Evolutionary conservation across 2,113 vertebrate genomes (phyloP).

Genomic region (Chaetura pelagica): DNA sequence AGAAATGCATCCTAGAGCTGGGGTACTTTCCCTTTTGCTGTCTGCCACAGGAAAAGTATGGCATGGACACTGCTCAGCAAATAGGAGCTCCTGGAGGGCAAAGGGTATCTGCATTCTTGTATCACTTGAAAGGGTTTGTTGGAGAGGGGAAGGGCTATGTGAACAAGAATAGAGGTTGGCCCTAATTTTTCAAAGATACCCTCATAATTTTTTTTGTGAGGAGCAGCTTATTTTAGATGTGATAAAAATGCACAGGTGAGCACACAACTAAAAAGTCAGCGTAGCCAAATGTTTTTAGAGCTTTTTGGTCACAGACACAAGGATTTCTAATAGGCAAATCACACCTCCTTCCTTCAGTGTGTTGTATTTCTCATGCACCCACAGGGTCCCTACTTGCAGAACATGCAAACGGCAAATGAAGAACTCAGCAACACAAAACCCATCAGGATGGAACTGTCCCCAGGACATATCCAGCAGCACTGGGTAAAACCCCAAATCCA

Average conservation of each 20-base stretch:
- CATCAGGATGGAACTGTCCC: fast-evolving
- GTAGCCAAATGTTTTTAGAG: neutral
- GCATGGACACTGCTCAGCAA: neutral
- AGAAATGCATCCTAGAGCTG: neutral
- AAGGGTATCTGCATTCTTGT: fast-evolving
- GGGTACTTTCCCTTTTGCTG: neutral
- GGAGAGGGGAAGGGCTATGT: neutral
- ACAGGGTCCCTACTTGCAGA: neutral
- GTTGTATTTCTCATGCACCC: neutral
- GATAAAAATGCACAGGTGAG: neutral
- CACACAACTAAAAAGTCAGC: neutral
- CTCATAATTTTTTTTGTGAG: neutral
- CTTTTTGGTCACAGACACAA: neutral
- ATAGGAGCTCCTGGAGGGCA: neutral
- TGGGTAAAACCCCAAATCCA: neutral
- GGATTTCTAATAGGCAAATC: neutral
- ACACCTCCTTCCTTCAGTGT: neutral
- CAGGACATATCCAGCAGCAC: neutral
- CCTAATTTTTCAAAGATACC: neutral
- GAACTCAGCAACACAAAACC: neutral
- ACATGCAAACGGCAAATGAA: neutral
- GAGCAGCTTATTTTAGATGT: neutral
- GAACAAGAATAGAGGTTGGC: neutral
- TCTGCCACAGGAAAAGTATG: neutral
- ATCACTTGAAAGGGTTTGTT: fast-evolving